A percentile compares a stretch with the other conserved stretches of the same genome.
Evolutionary conservation across 1,140 invertebrate species (phyloP).

Genomic region (Cotesia glomerata): DNA sequence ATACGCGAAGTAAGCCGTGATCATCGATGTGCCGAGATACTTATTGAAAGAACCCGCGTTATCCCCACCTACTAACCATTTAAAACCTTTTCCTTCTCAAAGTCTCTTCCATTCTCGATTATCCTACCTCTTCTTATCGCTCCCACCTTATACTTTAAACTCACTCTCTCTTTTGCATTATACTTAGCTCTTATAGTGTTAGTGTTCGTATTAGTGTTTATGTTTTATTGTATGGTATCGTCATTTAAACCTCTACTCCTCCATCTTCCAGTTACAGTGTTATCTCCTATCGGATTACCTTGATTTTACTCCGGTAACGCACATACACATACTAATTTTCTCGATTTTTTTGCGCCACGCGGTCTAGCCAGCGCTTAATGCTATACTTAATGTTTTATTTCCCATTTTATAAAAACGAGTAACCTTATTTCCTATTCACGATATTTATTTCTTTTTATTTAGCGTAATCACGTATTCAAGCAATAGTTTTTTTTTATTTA

Average conservation of each 20-base stretch:
- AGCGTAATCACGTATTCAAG: no score
- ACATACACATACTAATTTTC: background rate
- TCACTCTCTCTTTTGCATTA: conserved; percentile 1
- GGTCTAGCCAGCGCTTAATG: background rate
- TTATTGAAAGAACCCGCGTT: conserved; percentile 36
- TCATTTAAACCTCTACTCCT: no score
- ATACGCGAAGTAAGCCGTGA: conserved; percentile 19
- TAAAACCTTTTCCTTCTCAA: background rate
- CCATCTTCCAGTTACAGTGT: no score
- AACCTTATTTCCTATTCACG: no score
- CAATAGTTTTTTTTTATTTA: no score
- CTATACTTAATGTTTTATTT: no score
- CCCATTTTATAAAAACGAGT: no score
- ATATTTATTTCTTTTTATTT: no score
- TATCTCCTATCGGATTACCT: no score
- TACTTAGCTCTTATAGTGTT: background rate
- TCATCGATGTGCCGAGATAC: conserved; percentile 32
- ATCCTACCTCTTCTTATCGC: background rate
- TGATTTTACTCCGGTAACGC: no score
- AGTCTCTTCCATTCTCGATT: background rate
- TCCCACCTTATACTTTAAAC: background rate
- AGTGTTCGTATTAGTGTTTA: background rate
- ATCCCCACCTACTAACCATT: conserved; percentile 7
- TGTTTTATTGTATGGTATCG: background rate
- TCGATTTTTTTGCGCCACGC: background rate